Conservation (phyloP, 2,888 invertebrate species). For the Himalopsyche anomala region DNA sequence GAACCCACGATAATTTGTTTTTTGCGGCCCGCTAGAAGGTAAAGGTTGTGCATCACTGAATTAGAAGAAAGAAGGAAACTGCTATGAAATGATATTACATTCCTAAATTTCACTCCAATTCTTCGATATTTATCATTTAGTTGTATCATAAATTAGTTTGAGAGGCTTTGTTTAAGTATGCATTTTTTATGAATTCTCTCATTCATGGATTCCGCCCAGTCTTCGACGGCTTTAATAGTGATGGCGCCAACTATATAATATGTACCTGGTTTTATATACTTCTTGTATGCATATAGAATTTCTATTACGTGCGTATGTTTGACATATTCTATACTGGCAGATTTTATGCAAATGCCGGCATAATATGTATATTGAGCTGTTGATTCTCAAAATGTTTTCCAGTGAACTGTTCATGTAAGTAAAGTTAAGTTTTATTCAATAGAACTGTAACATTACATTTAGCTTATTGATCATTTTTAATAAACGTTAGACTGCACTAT, state of each 20-base stretch:
- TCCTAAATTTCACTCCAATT: no score
- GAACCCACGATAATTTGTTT: no score
- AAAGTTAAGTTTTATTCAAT: neutral
- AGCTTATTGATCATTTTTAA: no score
- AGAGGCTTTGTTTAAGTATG: neutral
- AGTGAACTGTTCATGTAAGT: neutral
- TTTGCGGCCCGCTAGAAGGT: no score
- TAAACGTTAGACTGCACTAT: no score
- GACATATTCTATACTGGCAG: neutral
- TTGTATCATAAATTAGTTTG: neutral
- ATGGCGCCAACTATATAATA: neutral
- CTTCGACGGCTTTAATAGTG: neutral
- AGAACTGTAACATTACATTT: no score
- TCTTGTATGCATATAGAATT: neutral
- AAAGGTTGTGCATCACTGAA: no score
- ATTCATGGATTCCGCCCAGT: conserved; percentile 14
- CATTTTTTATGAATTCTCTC: conserved; percentile 12
- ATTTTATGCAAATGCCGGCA: neutral
- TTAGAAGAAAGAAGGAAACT: no score
- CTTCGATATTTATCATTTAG: no score
- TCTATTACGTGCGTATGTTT: neutral
- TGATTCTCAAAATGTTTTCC: conserved; percentile 2
- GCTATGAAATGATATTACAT: no score
- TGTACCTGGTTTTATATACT: neutral
- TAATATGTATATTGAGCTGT: neutral